These are phyloP conservation scores for Gracilinanus agilis DNA, from an alignment of 2,113 vertebrate genomes.

Conservation along the genomic window DNA sequence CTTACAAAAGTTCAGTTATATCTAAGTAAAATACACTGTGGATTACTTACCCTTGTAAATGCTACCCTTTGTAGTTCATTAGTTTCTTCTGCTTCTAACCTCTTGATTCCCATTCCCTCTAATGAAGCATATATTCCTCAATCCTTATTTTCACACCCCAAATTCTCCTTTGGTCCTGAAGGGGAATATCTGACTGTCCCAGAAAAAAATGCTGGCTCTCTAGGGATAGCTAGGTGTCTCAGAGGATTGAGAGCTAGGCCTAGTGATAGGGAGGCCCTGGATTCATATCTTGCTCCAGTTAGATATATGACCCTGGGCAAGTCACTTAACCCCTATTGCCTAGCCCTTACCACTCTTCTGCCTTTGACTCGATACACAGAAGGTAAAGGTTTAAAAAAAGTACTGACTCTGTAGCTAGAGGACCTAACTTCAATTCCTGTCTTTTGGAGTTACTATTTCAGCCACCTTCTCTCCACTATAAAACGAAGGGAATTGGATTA, in stretches of 20 bases:
- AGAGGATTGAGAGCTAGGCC: too few relatives aligned
- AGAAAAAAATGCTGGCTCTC: neutral
- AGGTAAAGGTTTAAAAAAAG: too few relatives aligned
- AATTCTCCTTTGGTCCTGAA: neutral
- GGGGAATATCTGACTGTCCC: neutral
- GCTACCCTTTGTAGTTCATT: neutral
- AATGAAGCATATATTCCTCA: neutral
- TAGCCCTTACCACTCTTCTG: too few relatives aligned
- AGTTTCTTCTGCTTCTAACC: neutral
- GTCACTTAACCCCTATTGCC: too few relatives aligned
- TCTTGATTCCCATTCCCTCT: neutral
- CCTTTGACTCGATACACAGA: too few relatives aligned
- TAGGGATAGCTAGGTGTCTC: neutral
- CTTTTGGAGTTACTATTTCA: neutral
- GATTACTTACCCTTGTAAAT: neutral
- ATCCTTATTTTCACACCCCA: slow-evolving; percentile 1
- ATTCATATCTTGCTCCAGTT: too few relatives aligned
- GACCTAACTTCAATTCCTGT: neutral
- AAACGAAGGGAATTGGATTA: neutral
- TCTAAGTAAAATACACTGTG: neutral
- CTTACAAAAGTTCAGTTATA: neutral
- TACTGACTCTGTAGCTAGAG: neutral
- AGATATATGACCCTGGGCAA: too few relatives aligned
- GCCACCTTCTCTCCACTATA: neutral
- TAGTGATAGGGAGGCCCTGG: too few relatives aligned